A percentile compares a stretch with the other conserved stretches of the same genome.
These are phyloP conservation scores for Myzus persicae DNA, from an alignment of 1,140 invertebrate species.

Conservation along the genomic window DNA sequence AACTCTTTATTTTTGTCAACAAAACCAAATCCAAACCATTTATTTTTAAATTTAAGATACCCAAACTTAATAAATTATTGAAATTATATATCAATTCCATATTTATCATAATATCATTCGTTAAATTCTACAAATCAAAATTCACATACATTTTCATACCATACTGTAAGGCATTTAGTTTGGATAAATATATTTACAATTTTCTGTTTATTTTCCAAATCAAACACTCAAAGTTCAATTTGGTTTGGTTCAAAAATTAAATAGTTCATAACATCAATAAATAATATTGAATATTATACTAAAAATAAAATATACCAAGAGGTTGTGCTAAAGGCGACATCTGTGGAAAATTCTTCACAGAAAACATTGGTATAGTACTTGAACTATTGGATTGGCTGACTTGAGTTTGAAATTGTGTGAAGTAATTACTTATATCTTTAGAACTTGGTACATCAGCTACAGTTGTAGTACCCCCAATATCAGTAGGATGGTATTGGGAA, in stretches of 20 bases:
- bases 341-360: constrained; percentile 55
- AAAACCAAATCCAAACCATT: too few relatives aligned
- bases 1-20: too few relatives aligned
- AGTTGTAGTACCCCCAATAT: background rate
- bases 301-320: constrained; percentile 40
- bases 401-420: constrained; percentile 34
- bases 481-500: constrained; percentile 9
- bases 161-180: background rate
- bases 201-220: background rate
- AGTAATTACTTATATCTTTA: constrained; percentile 53
- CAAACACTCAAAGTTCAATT: background rate
- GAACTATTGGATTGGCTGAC: constrained; percentile 16
- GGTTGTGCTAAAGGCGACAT: constrained; percentile 40
- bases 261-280: background rate
- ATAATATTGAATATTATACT: background rate
- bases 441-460: background rate
- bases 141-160: background rate
- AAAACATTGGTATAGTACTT: constrained; percentile 52
- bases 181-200: background rate
- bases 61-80: too few relatives aligned
- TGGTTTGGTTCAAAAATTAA: background rate
- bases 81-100: too few relatives aligned
- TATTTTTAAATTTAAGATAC: too few relatives aligned
- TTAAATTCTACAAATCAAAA: too few relatives aligned
- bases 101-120: too few relatives aligned